Conservation (phyloP, 2,113 vertebrate species). For the Psittacus erithacus region DNA sequence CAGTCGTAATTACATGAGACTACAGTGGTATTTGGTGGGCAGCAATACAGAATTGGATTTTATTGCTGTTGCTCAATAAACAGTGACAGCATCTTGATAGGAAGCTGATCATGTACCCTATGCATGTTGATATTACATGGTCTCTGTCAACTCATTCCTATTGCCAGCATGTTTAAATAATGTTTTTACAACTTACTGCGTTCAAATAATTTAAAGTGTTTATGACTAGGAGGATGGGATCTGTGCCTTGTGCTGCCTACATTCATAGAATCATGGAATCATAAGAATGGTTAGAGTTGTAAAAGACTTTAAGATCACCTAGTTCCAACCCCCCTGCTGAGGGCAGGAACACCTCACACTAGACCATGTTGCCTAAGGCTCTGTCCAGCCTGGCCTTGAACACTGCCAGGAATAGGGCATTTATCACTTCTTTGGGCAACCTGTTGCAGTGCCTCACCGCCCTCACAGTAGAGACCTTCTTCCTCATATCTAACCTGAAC, state of each 20-base stretch:
- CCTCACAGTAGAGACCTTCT: not conserved
- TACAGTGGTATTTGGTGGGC: not conserved
- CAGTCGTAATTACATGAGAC: not conserved
- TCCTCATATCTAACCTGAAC: not conserved
- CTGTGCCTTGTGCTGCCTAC: not conserved
- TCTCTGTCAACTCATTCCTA: not conserved
- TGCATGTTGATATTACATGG: not conserved
- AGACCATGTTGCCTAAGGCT: not conserved
- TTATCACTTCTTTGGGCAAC: not conserved
- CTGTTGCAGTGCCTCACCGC: not conserved
- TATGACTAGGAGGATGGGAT: not conserved
- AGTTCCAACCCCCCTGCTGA: not conserved
- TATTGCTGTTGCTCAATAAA: not conserved
- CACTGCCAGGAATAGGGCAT: not conserved
- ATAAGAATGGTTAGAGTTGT: not conserved
- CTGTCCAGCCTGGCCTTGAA: not conserved
- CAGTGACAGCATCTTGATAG: not conserved
- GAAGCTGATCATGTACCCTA: not conserved
- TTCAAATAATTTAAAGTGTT: not conserved
- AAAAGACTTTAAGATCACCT: not conserved
- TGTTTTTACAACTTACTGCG: not conserved
- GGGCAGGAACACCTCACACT: not conserved
- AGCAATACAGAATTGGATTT: not conserved
- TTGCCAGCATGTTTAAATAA: not conserved
- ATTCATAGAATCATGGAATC: not conserved